Base-by-base conservation (phyloP, 2,888 invertebrate genomes). In the Nymphalis urticae region DNA sequence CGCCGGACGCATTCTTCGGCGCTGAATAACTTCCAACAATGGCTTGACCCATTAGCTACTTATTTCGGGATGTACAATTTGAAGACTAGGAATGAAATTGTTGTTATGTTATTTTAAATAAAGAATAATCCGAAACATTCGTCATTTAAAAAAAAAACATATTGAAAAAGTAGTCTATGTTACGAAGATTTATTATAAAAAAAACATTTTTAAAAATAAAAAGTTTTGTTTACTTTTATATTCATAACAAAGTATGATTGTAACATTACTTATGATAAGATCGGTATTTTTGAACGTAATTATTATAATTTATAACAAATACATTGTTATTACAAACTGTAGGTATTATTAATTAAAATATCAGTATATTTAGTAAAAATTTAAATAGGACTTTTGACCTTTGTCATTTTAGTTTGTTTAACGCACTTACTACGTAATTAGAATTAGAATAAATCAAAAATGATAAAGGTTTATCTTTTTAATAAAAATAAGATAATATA, bases 21-120 rank as follows among this genome's bases (percentile, higher is more conserved):
- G 83, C 83, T 88, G 86, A 89, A 89, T 87, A 88, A 85, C 85
- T 81, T 80, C 76, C 75, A 79, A 87, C 86, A 89, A 88, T 86
- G 81, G 83, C 75, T 74, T 82, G 84, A 84, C 83, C 90, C 88
- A 89, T 89, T 89, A 88, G 85, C 73, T 72, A 75, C 75, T 75
- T 72, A 69, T 27, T 19, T 42, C 21, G 36, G 42, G 66, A 56
- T 54, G 32, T 56, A 50, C 17, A 53, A 66, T 54, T 53, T 3
- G 21, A 24, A 13, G 62, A 47, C 27, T 48, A 47, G 48, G 50
- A 58, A 64, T 50, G 48, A 32, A 21, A 42, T 19, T 42, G 9
- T 19, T 19, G 6, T 19, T 17, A 4, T 58, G 19, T 58, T 42
- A 32, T 32, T 27, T 32, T 32, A 32, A 32, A 32, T 6, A 6